Conservation (phyloP, 2,888 invertebrate species). For the Mimachlamys varia region DNA sequence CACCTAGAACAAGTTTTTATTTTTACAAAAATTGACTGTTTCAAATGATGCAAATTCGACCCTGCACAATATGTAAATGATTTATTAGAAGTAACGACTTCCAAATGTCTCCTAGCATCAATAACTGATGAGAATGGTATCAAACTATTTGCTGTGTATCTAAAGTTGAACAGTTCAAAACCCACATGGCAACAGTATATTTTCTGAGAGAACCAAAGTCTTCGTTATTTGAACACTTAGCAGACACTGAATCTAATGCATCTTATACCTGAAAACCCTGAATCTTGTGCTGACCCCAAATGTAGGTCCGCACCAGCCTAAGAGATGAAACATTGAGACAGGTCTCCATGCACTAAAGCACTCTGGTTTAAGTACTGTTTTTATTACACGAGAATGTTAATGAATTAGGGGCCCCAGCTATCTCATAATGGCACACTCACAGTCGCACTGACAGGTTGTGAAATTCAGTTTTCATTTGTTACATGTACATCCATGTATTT, state of each 20-base stretch:
- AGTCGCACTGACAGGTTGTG: neutral
- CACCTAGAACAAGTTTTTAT: too few relatives aligned
- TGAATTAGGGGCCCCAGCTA: constrained; percentile 19
- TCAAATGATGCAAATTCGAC: too few relatives aligned
- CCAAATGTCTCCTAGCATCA: too few relatives aligned
- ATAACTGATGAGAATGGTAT: neutral
- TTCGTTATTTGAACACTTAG: neutral
- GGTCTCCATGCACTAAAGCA: neutral
- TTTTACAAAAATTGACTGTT: too few relatives aligned
- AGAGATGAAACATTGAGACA: neutral
- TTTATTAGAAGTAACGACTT: too few relatives aligned
- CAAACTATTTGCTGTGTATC: neutral
- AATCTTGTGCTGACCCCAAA: neutral
- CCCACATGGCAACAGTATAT: neutral
- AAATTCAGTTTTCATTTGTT: neutral
- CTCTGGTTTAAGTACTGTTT: neutral
- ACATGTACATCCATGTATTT: neutral
- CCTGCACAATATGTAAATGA: too few relatives aligned
- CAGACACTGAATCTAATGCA: neutral
- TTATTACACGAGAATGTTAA: constrained; percentile 1
- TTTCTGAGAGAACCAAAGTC: neutral
- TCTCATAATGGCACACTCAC: neutral
- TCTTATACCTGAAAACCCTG: neutral
- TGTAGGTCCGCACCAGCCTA: neutral
- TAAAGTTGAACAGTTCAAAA: neutral